Base-by-base conservation (phyloP, 2,888 invertebrate genomes). In the Agrotis ipsilon region DNA sequence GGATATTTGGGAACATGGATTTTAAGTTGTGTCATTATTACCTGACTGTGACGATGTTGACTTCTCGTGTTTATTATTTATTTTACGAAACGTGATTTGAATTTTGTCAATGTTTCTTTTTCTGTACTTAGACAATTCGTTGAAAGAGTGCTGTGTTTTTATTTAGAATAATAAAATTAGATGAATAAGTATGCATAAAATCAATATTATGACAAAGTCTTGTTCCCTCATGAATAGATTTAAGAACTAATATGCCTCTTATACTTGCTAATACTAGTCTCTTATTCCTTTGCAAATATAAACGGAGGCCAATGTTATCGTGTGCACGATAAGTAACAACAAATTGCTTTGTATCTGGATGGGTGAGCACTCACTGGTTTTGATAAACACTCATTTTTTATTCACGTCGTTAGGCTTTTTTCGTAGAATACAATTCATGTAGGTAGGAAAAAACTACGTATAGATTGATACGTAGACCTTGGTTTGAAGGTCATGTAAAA, bases 331-430 rank as follows among this genome's bases (percentile, higher is more conserved):
- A 79, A 79, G 75, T 75, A 82, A 64, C 58, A 69, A 72, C 69
- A 75, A 82, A 80, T 75, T 79, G 80, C 64, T 82, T 82, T 70
- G 75, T 75, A 66, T 75, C 70, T 75, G 72, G 75, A 68, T 79
- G 75, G 72, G 67, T 79, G 75, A 81, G 72, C 69, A 75, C 69
- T 81, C 72, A 72, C 80, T 72, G 75, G 68, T 63, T 82, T 72
- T 75, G 82, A 75, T 72, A 62, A 79, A 69, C 67, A 62, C 64
- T 69, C 57, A 81, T 80, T 83, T 81, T 81, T 80, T 69, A 71
- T 73, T 72, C 81, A 76, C 54, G 52, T 83, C 72, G 66, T 73
- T 81, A 72, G 63, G 60, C 57, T 27, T 54, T 61, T 52, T 58
- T 57, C 19, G 52, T 72, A 51, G 43, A 57, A 72, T 49, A 67